These are phyloP conservation scores for Rhinoptilus africanus DNA, from an alignment of 2,113 vertebrate genomes.

Conservation along the genomic window DNA sequence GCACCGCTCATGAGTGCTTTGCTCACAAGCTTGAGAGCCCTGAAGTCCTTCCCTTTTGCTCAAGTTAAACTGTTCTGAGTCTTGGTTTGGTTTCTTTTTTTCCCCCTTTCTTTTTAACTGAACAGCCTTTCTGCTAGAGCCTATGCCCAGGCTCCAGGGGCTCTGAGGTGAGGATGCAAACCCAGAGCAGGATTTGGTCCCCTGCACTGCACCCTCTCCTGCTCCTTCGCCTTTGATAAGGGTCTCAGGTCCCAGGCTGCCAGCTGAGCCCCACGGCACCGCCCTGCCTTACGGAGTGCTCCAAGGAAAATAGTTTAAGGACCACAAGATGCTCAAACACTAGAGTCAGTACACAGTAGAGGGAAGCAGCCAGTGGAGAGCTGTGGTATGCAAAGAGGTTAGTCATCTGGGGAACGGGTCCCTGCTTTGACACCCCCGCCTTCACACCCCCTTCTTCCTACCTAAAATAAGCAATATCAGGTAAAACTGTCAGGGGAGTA, in stretches of 20 bases:
- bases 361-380: background rate
- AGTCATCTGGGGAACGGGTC: background rate
- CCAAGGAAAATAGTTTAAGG: background rate
- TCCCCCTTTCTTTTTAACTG: background rate
- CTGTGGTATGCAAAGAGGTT: background rate
- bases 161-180: background rate
- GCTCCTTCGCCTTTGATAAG: background rate
- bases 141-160: background rate
- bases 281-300: background rate
- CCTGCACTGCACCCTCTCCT: fast-evolving
- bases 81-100: background rate
- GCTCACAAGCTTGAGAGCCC: background rate
- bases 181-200: background rate
- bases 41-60: background rate
- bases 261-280: background rate
- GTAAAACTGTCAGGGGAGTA: background rate
- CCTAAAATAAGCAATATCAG: background rate
- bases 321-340: background rate
- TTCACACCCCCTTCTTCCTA: background rate
- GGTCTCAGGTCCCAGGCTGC: background rate
- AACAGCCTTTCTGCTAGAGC: background rate
- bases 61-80: background rate
- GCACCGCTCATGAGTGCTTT: background rate
- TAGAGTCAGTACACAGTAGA: background rate
- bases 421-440: background rate